phyloP scores from a whole-genome alignment of 1,140 invertebrate species.

The Bombus confusus region DNA sequence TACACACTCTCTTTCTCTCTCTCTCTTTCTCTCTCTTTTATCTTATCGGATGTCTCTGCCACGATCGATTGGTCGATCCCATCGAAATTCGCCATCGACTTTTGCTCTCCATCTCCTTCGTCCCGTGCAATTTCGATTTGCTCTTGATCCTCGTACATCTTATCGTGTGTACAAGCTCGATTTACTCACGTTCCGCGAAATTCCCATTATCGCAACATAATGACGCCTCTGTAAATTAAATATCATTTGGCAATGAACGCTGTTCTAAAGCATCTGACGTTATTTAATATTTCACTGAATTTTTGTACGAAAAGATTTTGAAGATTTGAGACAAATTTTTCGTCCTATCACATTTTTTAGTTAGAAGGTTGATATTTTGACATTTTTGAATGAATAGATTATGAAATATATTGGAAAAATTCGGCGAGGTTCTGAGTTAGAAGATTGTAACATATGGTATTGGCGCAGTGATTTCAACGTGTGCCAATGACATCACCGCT shows the following conservation, averaged over 20 bases:
- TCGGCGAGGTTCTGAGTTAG: background rate
- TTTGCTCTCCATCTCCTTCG: background rate
- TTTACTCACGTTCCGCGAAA: slow-evolving; percentile 4
- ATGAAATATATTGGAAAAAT: background rate
- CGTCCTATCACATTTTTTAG: background rate
- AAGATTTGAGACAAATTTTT: background rate
- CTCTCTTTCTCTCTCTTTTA: background rate
- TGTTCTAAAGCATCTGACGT: background rate
- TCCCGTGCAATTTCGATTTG: slow-evolving; percentile 2
- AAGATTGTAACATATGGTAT: background rate
- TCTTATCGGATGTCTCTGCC: background rate
- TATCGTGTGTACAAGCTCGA: background rate
- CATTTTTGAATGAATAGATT: no score
- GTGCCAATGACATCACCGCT: no score
- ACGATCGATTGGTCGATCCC: background rate
- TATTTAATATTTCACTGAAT: background rate
- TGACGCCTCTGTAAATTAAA: background rate
- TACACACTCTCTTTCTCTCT: background rate
- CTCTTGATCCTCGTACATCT: background rate
- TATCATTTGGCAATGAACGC: background rate
- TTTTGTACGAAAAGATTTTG: background rate
- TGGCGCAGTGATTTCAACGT: no score
- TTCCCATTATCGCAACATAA: background rate
- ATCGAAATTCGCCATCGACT: background rate
- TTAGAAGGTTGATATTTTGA: background rate